phyloP scores from a whole-genome alignment of 1,140 invertebrate species.

The Lepidurus apus region DNA sequence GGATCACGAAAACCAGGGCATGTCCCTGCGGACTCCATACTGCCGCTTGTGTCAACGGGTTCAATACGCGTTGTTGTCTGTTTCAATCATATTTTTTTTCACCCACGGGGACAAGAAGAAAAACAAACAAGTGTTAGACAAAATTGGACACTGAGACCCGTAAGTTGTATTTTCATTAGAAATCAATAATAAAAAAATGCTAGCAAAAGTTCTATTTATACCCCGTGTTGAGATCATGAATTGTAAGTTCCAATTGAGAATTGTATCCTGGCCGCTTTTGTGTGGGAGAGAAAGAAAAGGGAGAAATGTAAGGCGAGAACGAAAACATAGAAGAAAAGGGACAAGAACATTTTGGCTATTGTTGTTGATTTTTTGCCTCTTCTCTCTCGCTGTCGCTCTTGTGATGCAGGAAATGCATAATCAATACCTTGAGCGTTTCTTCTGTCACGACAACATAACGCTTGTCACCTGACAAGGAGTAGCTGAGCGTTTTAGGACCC shows the following conservation, averaged over 20 bases:
- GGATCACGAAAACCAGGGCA: conserved; percentile 62
- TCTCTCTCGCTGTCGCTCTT: background rate
- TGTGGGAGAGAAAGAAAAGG: background rate
- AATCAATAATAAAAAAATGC: background rate
- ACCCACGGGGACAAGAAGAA: background rate
- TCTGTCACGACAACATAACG: conserved; percentile 27
- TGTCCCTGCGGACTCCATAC: conserved; percentile 60
- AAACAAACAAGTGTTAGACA: background rate
- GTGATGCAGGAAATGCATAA: background rate
- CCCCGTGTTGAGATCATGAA: conserved; percentile 32
- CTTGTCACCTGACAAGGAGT: conserved; percentile 31
- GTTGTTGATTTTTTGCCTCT: background rate
- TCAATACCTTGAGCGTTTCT: conserved; percentile 14
- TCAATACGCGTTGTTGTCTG: background rate
- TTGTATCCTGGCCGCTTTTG: conserved; percentile 4
- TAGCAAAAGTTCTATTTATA: conserved; percentile 5
- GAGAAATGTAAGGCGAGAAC: background rate
- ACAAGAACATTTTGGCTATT: background rate
- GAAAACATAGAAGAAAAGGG: background rate
- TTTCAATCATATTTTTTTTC: background rate
- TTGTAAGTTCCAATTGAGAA: conserved; percentile 25
- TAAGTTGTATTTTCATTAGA: background rate
- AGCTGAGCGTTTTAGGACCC: conserved; percentile 10
- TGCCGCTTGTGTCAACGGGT: conserved; percentile 48
- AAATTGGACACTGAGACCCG: background rate